Base-by-base conservation (phyloP, 1,140 invertebrate species). In the Holcopasites calliopsidis region DNA sequence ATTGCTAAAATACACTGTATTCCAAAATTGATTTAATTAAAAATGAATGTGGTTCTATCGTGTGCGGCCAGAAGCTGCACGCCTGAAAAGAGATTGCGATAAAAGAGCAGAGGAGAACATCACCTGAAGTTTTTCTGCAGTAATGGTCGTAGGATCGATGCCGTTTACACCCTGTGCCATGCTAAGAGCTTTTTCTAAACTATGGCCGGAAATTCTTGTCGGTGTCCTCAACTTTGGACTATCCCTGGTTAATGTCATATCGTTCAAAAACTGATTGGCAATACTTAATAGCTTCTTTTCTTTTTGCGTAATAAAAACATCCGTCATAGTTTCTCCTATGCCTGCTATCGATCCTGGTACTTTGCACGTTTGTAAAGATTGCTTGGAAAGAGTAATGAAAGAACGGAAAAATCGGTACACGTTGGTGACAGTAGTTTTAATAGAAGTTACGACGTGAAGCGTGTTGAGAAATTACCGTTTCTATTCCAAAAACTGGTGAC, bases 241-340 rank as follows among this genome's bases (percentile, higher is more conserved):
- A 90, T 92, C 74, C 89, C 90, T 87, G 16, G 57, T 66, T 7
- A 72, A 72, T 21, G 85, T 80, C 71, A 91, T 88, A 40, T 93
- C 92, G 1, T 92, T 89, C 10, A 94, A 78, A 81, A 93, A 93
- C 86, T 93, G 93, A 82, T 94, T 93, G 7, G 93, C 79, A 57
- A 91, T 89, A 23, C 93, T 88, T 88, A 94, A 91, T 21, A 94
- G 92, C 55, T 93, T 93, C 74, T 93, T 93, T 84, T 94, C 93
- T 8, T 92, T 93, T 84, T 93, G 93, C 60, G 92, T 92, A 44
- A 94, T 91, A 81, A 94, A 91, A 70, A 93, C 88, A 76, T 94
- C 91, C 38, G 93, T 83, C 33, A 88, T 79, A 57, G 84, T 73
- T 42, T 79, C 68, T 40, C 89, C 83, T 40, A 82, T 87, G 11